phyloP scores from a whole-genome alignment of 1,140 invertebrate genomes.

The Panulirus ornatus region DNA sequence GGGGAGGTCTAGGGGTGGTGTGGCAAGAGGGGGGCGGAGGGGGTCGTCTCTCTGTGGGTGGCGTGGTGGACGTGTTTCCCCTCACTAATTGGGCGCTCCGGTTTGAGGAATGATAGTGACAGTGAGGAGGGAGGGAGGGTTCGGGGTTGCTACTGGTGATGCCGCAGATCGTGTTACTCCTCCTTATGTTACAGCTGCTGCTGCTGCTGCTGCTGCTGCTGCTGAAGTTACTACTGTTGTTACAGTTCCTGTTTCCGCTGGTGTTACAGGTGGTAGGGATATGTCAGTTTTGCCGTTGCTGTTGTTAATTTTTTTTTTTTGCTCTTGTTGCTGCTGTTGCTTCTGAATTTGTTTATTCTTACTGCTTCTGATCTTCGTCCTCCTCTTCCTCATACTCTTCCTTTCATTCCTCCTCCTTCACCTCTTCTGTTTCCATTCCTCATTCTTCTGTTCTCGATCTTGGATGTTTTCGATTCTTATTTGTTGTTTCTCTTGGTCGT shows the following conservation, averaged over 20 bases:
- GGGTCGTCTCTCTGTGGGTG: slow-evolving; percentile 35
- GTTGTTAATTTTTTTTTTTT: no score
- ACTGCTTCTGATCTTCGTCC: background rate
- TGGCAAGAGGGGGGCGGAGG: background rate
- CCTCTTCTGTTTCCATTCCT: background rate
- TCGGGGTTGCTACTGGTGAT: background rate
- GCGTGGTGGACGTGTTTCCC: slow-evolving; percentile 47
- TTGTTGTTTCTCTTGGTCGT: no score
- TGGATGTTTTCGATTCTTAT: no score
- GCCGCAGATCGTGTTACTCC: background rate
- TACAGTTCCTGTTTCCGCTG: no score
- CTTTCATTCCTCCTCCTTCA: background rate
- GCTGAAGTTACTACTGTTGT: no score
- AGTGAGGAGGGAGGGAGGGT: background rate
- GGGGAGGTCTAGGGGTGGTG: background rate
- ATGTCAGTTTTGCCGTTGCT: no score
- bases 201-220: no score
- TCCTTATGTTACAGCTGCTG: no score
- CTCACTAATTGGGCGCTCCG: slow-evolving; percentile 51
- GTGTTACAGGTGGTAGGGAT: no score
- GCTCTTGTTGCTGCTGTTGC: no score
- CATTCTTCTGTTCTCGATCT: slow-evolving; percentile 3
- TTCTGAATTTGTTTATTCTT: background rate
- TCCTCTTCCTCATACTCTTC: background rate
- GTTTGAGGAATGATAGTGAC: slow-evolving; percentile 47